Evolutionary conservation across 2,888 invertebrate species (phyloP).

Genomic region (Endomychus coccineus): DNA sequence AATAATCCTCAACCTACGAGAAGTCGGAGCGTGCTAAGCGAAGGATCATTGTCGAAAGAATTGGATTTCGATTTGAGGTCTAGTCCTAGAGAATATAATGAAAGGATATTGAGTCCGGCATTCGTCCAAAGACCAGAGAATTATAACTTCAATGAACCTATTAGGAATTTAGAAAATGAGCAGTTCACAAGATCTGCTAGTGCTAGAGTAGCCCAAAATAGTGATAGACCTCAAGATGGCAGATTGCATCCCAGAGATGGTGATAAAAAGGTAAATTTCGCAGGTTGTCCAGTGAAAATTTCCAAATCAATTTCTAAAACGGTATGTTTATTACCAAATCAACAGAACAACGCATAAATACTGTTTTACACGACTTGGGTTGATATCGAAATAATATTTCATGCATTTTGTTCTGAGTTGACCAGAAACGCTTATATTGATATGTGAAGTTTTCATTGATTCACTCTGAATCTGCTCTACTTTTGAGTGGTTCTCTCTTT

Average conservation of each 20-base stretch:
- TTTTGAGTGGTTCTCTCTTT: too few species aligned
- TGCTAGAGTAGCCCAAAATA: slow-evolving; percentile 62
- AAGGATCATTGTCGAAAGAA: slow-evolving; percentile 38
- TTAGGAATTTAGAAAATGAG: slow-evolving; percentile 39
- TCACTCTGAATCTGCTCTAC: too few species aligned
- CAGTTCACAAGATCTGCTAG: slow-evolving; percentile 78
- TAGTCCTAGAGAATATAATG: slow-evolving; percentile 25
- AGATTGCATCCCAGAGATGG: slow-evolving; percentile 51
- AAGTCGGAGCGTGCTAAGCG: slow-evolving; percentile 40
- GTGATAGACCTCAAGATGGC: slow-evolving; percentile 37
- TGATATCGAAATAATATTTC: too few species aligned
- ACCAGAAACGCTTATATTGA: too few species aligned
- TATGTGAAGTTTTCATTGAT: too few species aligned
- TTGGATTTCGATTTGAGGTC: slow-evolving; percentile 32
- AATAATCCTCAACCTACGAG: slow-evolving; percentile 33
- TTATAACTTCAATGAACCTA: slow-evolving; percentile 26
- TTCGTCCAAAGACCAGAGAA: slow-evolving; percentile 25
- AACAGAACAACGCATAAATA: too few species aligned
- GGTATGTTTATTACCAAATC: too few species aligned
- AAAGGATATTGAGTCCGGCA: slow-evolving; percentile 28
- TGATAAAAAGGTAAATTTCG: slow-evolving; percentile 71
- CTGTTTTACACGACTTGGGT: too few species aligned
- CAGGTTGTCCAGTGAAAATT: slow-evolving; percentile 13
- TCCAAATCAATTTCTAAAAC: not conserved
- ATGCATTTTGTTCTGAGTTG: too few species aligned